Evolutionary conservation across 1,140 invertebrate genomes (phyloP), one percentile per base, ranked within the genome.

Genomic region (Drosophila kikkawai): DNA sequence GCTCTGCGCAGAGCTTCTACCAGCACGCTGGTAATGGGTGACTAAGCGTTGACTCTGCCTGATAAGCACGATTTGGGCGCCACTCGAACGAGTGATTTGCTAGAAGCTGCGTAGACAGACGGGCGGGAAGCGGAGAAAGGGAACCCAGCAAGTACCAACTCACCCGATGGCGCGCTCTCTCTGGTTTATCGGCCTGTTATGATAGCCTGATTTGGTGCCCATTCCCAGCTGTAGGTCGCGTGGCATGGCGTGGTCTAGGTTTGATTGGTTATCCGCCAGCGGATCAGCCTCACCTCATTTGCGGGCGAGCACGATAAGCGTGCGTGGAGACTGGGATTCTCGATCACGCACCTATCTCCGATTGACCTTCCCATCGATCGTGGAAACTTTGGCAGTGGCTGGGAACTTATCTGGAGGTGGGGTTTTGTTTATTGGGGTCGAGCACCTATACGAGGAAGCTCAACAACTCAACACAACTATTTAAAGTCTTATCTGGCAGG

Each of bases 11-110:
- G 29, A 17, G 47, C 15, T 15, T 41, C 37, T 39, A 42, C 34
- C 66, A 70, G 37, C 76, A 73, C 76, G 67, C 75, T 39, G 48
- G 39, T 9, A 32, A 6, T n/a, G 67, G 47, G 65, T 79, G 75
- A 79, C 75, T 79, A 79, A 79, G 41, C 45, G 34, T 8, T 17
- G 37, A 19, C 53, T 56, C 36, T 42, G 41, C 26, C 44, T 60
- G 75, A 79, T 79, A 79, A 79, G 76, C 75, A 55, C 51, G 55
- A 22, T 39, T 55, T 36, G 50, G 57, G 50, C 75, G 69, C 53
- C 51, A 71, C 42, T 19, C 53, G 26, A 13, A 42, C 50, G 66
- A 79, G 45, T 78, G 75, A 26, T 48, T 71, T 34, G 37, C 19
- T 41, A 56, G 51, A 77, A 48, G 36, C 29, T 60, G 56, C 47